Base-by-base conservation (phyloP, 23 tunicate species). In the Halocynthia roretzi region DNA sequence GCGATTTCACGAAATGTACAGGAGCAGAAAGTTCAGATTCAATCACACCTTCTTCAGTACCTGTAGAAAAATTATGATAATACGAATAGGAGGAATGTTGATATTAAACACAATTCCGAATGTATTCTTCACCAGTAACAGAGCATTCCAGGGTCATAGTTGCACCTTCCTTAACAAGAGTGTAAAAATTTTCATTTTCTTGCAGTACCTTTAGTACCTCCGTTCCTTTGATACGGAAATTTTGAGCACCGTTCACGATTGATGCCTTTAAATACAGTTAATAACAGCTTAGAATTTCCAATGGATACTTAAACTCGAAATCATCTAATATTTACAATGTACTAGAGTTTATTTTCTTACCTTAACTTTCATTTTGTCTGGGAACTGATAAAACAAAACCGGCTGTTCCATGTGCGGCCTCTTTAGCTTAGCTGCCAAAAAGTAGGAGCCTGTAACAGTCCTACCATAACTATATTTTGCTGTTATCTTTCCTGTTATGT, bases 401-500 rank as follows among this genome's bases (percentile, higher is more conserved):
- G 56, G 5, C 21, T 18, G 19, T 56, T 74, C 20, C 8, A 8
- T 8, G 21, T 56, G 10, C 62, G 78, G 78, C 18, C 76, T 76
- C 53, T 68, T 54, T 5, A 83, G 53, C 54, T 83, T 83, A 67
- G 79, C 67, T 19, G 82, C 15, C 15, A 83, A 68, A 66, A 76
- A 83, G 52, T 83, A 83, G 48, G 55, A 53, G 31, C 87, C 87
- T 52, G 40, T 17, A 54, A 83, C 81, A 9, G 76, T 48, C 40
- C 67, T 60, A 20, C 87, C 87, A 67, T 76, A 83, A 55, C 87
- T 83, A 19, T 55, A 76, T 20, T 51, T 54, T 0, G 72, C 80
- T 68, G 80, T 83, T 82, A 76, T 76, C 21, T 66, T 76, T 0
- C 83, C 82, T 22, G 44, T 23, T 0, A 83, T 83, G 53, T 83